Percentiles rank a stretch among this genome's conserved stretches.
phyloP scores from a whole-genome alignment of 2,797 vertebrate genomes.

The Glossophaga mutica region DNA sequence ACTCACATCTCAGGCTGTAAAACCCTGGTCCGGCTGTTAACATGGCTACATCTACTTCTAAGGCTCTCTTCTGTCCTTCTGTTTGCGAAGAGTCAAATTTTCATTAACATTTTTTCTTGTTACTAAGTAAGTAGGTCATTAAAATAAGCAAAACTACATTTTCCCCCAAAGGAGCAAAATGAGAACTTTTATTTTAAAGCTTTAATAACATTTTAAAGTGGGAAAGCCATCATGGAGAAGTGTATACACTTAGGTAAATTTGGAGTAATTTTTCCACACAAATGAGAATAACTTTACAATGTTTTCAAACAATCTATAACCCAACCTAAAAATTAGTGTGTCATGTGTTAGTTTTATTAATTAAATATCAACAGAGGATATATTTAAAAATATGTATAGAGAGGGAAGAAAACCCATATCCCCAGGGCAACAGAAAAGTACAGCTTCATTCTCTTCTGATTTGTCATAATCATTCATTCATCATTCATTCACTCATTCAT shows the following conservation, averaged over 20 bases:
- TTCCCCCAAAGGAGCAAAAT: not conserved
- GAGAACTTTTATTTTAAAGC: not conserved
- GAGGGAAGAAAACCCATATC: not conserved
- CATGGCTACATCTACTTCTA: not conserved
- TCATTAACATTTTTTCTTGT: not conserved
- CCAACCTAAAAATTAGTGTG: not conserved
- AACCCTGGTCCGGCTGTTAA: not conserved
- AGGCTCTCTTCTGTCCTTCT: not conserved
- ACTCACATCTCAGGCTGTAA: not conserved
- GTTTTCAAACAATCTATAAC: not conserved
- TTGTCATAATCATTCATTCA: not conserved
- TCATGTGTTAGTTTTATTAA: not conserved
- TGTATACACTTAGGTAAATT: not conserved
- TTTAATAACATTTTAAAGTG: slow-evolving; percentile 43
- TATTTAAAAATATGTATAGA: not conserved
- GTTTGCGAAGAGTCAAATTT: not conserved
- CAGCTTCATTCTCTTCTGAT: not conserved
- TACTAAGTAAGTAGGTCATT: slow-evolving; percentile 13
- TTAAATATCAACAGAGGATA: not conserved
- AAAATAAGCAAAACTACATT: slow-evolving; percentile 39
- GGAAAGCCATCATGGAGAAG: not conserved
- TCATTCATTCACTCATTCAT: not conserved
- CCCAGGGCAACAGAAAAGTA: not conserved
- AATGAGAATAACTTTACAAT: not conserved
- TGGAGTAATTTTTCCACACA: not conserved